Evolutionary conservation across 2,888 invertebrate genomes (phyloP).

Genomic region (Stegana nigrithorax): DNA sequence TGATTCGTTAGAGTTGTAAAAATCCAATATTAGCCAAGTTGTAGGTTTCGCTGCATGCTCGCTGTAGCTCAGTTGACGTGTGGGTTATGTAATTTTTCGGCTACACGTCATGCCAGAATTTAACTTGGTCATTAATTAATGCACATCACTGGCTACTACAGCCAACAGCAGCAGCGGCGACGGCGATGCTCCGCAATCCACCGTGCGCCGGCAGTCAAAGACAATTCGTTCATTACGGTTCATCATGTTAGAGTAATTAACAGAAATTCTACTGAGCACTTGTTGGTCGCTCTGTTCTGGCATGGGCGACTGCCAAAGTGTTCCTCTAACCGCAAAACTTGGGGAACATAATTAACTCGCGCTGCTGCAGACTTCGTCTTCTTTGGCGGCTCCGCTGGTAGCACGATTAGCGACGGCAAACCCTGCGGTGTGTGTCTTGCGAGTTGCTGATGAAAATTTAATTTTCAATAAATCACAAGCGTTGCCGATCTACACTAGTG

Average conservation of each 20-base stretch:
- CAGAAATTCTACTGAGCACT: slow-evolving; percentile 56
- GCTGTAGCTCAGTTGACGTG: neutral
- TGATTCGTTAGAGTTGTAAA: slow-evolving; percentile 40
- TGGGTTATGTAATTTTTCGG: too few species aligned
- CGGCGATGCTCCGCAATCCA: too few species aligned
- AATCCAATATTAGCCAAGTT: neutral
- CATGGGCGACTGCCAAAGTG: slow-evolving; percentile 28
- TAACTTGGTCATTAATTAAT: neutral
- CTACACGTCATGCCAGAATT: too few species aligned
- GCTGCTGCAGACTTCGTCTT: slow-evolving; percentile 20
- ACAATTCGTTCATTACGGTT: too few species aligned
- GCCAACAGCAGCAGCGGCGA: neutral
- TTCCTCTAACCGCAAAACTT: too few species aligned
- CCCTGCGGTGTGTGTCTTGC: slow-evolving; percentile 21
- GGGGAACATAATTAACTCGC: slow-evolving; percentile 53
- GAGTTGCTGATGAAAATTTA: slow-evolving; percentile 40
- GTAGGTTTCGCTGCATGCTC: neutral
- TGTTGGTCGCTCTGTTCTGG: slow-evolving; percentile 38
- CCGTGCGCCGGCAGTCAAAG: too few species aligned
- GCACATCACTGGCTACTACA: neutral
- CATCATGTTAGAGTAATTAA: slow-evolving; percentile 58
- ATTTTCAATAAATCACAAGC: slow-evolving; percentile 50
- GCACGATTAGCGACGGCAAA: neutral
- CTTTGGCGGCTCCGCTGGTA: neutral
- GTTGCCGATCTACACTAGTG: too few species aligned